phyloP scores from a whole-genome alignment of 2,888 invertebrate species.

The Ischnus inquisitorius region DNA sequence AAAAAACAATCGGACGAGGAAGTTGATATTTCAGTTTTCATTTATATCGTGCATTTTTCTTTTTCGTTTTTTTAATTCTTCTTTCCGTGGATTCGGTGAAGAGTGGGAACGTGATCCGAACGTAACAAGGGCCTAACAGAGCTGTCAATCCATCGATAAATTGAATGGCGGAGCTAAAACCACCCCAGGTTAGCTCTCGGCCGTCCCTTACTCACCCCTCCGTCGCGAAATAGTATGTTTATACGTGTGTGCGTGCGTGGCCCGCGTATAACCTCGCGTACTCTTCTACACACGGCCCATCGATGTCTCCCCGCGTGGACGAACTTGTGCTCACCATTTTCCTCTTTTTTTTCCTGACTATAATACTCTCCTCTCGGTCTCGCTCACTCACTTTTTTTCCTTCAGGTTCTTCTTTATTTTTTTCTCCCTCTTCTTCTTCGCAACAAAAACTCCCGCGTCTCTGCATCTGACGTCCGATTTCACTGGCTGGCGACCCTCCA shows the following conservation, averaged over 20 bases:
- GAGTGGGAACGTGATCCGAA: slow-evolving; percentile 72
- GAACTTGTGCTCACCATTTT: slow-evolving; percentile 48
- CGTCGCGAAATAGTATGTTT: slow-evolving; percentile 15
- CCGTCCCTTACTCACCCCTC: slow-evolving; percentile 71
- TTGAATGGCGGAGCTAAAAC: slow-evolving; percentile 84
- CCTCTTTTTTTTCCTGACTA: slow-evolving; percentile 30
- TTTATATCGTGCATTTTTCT: slow-evolving; percentile 4
- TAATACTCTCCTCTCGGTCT: slow-evolving; percentile 47
- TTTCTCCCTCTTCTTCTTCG: slow-evolving; percentile 65
- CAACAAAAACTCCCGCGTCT: slow-evolving; percentile 78
- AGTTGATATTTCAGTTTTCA: not conserved
- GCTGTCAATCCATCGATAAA: slow-evolving; percentile 84
- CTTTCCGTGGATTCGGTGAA: slow-evolving; percentile 33
- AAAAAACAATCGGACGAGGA: not conserved
- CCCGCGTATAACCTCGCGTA: not conserved
- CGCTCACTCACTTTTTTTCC: slow-evolving; percentile 56
- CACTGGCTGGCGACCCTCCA: slow-evolving; percentile 50
- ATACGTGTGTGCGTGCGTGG: slow-evolving; percentile 28
- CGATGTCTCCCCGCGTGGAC: slow-evolving; percentile 69
- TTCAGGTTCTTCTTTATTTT: slow-evolving; percentile 67
- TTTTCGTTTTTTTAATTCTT: slow-evolving; percentile 36
- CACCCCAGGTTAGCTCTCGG: slow-evolving; percentile 80
- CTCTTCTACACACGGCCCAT: slow-evolving; percentile 71
- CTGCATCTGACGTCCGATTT: slow-evolving; percentile 83
- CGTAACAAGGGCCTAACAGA: slow-evolving; percentile 84